Percentiles rank a stretch among this genome's conserved stretches.
These are phyloP conservation scores for Nineta flava DNA, from an alignment of 2,888 invertebrate species.

Conservation along the genomic window DNA sequence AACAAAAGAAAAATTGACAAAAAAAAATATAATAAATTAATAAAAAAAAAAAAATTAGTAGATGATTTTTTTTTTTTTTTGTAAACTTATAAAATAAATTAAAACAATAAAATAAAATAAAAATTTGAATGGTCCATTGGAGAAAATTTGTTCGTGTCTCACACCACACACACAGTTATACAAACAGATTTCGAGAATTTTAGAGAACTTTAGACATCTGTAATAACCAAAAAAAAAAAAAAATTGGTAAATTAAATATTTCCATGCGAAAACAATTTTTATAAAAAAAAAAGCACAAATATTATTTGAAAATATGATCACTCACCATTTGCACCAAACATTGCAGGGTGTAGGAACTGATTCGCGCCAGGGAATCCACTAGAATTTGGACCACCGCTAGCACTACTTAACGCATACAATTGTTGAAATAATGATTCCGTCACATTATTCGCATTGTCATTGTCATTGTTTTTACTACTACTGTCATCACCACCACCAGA, in stretches of 20 bases:
- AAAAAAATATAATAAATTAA: not conserved
- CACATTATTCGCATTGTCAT: conserved; percentile 19
- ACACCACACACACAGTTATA: not conserved
- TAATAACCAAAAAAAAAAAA: not conserved
- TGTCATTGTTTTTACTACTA: conserved; percentile 20
- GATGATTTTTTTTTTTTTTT: too few species aligned
- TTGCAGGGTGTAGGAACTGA: conserved; percentile 40
- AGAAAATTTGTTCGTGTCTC: too few species aligned
- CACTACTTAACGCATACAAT: conserved; percentile 28
- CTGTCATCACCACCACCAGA: conserved; percentile 18
- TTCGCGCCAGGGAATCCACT: conserved; percentile 23
- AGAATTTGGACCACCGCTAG: conserved; percentile 20
- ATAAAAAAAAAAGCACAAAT: not conserved
- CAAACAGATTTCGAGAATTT: not conserved
- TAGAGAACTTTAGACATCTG: not conserved
- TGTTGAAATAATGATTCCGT: conserved; percentile 39
- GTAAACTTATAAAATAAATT: conserved; percentile 1
- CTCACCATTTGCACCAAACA: conserved; percentile 38
- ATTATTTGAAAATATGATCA: conserved; percentile 13
- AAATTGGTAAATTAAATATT: conserved; percentile 1
- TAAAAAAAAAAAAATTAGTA: too few species aligned
- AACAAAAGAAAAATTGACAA: not conserved
- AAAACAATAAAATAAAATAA: too few species aligned
- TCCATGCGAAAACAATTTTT: not conserved
- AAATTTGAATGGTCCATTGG: too few species aligned